Evolutionary conservation across 2,888 invertebrate species (phyloP).

Genomic region (Pollenia amentaria): DNA sequence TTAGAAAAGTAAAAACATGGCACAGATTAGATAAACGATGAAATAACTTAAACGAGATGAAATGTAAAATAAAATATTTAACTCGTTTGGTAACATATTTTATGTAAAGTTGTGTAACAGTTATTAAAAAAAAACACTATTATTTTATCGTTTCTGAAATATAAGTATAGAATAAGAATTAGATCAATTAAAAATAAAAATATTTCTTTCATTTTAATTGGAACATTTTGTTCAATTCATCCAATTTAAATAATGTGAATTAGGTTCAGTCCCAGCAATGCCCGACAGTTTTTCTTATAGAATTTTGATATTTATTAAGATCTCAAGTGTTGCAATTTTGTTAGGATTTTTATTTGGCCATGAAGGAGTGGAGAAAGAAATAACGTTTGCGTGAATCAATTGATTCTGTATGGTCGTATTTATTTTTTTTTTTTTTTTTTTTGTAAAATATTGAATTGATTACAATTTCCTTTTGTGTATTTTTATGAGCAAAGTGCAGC

Average conservation of each 20-base stretch:
- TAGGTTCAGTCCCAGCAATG: not conserved
- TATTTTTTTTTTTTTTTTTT: conserved; percentile 58
- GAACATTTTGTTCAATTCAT: not conserved
- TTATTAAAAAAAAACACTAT: no score
- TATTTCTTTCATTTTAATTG: not conserved
- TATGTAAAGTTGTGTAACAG: no score
- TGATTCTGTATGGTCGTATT: conserved; percentile 43
- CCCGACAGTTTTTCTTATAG: not conserved
- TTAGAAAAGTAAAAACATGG: not conserved
- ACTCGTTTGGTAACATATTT: no score
- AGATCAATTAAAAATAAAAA: no score
- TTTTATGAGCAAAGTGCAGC: conserved; percentile 72
- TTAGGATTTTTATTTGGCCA: conserved; percentile 4
- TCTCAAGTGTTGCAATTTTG: conserved; percentile 33
- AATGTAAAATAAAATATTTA: no score
- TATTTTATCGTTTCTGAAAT: no score
- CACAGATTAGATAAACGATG: conserved; percentile 21
- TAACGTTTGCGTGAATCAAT: conserved; percentile 55
- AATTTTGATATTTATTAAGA: conserved; percentile 57
- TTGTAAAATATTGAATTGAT: conserved; percentile 70
- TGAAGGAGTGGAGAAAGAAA: conserved; percentile 11
- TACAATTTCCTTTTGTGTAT: conserved; percentile 65
- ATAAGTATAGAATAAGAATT: no score
- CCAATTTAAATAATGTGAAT: not conserved
- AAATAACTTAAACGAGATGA: not conserved